Percentiles rank a stretch among this genome's conserved stretches.
These are phyloP conservation scores for Platichthys stellatus DNA, from an alignment of 2,113 vertebrate species.

Conservation along the genomic window DNA sequence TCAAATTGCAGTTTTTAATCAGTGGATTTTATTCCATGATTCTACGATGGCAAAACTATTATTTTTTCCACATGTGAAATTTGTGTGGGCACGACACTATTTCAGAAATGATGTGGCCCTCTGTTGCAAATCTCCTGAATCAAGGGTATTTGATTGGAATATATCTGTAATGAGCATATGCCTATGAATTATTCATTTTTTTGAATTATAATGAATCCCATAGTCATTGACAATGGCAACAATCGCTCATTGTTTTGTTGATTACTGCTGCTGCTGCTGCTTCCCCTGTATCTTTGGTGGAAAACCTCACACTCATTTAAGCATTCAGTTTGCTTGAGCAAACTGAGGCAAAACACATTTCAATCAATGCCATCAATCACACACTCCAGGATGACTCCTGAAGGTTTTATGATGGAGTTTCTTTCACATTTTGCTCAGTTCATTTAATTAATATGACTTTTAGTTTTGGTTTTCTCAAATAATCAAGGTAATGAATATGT, in stretches of 20 bases:
- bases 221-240: conserved; percentile 35
- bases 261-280: conserved; percentile 31
- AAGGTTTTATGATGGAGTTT: not conserved
- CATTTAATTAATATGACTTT: conserved; percentile 16
- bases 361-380: conserved; percentile 38
- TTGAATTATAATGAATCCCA: conserved; percentile 42
- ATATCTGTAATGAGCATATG: conserved; percentile 37
- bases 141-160: conserved; percentile 38
- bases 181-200: conserved; percentile 54
- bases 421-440: not conserved
- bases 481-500: conserved; percentile 11
- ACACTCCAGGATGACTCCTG: conserved; percentile 4
- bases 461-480: not conserved
- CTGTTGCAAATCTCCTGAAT: conserved; percentile 36
- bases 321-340: conserved; percentile 33
- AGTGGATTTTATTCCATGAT: not conserved
- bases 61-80: conserved; percentile 3
- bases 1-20: not conserved
- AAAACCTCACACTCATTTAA: conserved; percentile 13
- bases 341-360: conserved; percentile 24
- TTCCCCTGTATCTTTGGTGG: conserved; percentile 32
- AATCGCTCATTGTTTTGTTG: conserved; percentile 44
- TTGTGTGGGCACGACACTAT: not conserved
- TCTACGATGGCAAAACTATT: not conserved
- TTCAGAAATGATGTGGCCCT: conserved; percentile 18